Percentiles rank a stretch among this genome's conserved stretches.
These are phyloP conservation scores for Lasioglossum oenotherae DNA, from an alignment of 2,888 invertebrate species.

Conservation along the genomic window DNA sequence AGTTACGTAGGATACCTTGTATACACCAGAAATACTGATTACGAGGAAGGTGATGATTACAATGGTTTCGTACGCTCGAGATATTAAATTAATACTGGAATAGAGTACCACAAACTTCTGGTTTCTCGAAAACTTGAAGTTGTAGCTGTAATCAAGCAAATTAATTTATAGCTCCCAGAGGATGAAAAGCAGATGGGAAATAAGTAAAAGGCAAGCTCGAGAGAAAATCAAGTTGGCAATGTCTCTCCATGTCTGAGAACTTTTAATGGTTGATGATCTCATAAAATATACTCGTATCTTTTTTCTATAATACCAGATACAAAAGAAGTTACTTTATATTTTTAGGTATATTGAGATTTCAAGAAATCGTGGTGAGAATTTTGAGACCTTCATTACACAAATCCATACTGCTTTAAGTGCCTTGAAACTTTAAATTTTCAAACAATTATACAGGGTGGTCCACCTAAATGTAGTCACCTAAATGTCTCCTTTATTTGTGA, in stretches of 20 bases:
- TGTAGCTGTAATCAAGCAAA: conserved; percentile 51
- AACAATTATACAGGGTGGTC: background rate
- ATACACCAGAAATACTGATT: background rate
- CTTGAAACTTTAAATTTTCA: background rate
- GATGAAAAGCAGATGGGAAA: conserved; percentile 47
- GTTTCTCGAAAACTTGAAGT: conserved; percentile 40
- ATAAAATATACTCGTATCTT: background rate
- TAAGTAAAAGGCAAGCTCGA: conserved; percentile 59
- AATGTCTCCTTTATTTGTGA: no score
- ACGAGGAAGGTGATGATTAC: background rate
- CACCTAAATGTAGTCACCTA: no score
- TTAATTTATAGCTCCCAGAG: conserved; percentile 67
- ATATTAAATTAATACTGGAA: conserved; percentile 48
- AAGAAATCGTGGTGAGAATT: background rate
- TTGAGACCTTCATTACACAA: background rate
- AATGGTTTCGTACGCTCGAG: conserved; percentile 15
- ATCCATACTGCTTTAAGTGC: background rate
- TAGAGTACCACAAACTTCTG: conserved; percentile 25
- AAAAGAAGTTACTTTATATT: background rate
- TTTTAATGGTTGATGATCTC: conserved; percentile 18
- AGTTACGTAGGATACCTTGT: no score
- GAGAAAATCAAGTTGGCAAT: conserved; percentile 51
- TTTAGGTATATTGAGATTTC: background rate
- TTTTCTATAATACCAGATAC: background rate
- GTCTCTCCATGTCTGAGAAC: conserved; percentile 32